phyloP scores from a whole-genome alignment of 2,113 vertebrate species.

The Istiophorus platypterus region DNA sequence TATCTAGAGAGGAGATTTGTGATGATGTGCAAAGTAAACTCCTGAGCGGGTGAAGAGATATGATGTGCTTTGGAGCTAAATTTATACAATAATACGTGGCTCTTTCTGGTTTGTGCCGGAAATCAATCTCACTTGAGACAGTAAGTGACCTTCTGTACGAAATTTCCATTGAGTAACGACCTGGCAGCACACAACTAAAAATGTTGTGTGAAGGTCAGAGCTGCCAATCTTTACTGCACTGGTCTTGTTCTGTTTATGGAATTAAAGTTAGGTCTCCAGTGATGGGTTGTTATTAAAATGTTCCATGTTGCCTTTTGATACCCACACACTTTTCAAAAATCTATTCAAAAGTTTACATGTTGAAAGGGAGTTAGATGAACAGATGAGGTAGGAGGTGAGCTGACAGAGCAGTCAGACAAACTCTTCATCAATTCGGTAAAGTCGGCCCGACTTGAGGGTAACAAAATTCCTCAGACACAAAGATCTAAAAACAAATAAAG shows the following conservation, averaged over 20 bases:
- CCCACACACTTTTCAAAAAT: neutral
- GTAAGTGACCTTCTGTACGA: neutral
- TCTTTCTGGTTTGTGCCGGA: neutral
- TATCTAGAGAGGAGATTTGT: constrained; percentile 18
- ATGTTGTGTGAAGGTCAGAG: constrained; percentile 16
- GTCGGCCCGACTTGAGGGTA: neutral
- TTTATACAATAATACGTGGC: neutral
- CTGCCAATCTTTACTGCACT: neutral
- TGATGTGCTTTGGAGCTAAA: neutral
- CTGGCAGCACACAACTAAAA: constrained; percentile 1
- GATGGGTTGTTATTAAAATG: constrained; percentile 21
- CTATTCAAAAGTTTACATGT: neutral
- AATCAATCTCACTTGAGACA: neutral
- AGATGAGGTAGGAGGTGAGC: neutral
- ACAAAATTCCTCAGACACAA: constrained; percentile 13
- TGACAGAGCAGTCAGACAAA: neutral
- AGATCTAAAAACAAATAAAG: neutral
- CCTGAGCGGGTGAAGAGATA: neutral
- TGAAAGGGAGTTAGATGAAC: neutral
- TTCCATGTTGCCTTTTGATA: neutral
- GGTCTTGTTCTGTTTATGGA: constrained; percentile 14
- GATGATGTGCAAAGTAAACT: constrained; percentile 12
- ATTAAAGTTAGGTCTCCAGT: neutral
- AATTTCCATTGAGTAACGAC: neutral
- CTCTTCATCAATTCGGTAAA: neutral